phyloP scores from a whole-genome alignment of 2,113 vertebrate genomes.

The Nerophis lumbriciformis region DNA sequence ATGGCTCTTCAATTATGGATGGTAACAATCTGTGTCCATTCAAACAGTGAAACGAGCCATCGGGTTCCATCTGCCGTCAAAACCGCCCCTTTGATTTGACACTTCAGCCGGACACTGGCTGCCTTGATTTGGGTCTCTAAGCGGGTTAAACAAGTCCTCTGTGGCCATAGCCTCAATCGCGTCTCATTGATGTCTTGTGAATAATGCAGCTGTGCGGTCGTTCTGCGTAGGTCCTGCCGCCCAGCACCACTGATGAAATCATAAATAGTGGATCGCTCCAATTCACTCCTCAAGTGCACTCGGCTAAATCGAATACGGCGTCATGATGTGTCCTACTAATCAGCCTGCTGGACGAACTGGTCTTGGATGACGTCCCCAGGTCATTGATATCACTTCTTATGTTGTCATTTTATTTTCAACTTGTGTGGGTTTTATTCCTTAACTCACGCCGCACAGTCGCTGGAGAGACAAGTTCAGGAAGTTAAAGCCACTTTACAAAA shows the following conservation, averaged over 20 bases:
- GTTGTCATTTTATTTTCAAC: conserved; percentile 24
- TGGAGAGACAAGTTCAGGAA: conserved; percentile 82
- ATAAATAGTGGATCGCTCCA: conserved; percentile 54
- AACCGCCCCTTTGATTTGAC: conserved; percentile 64
- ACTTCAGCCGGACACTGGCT: conserved; percentile 60
- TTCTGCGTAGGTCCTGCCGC: conserved; percentile 42
- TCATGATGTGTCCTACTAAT: conserved; percentile 52
- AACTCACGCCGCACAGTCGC: conserved; percentile 75
- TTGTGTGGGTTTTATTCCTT: conserved; percentile 64
- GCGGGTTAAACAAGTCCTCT: conserved; percentile 66
- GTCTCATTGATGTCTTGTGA: conserved; percentile 50
- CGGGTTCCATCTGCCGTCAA: conserved; percentile 73
- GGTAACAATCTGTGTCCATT: conserved; percentile 74
- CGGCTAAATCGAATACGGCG: conserved; percentile 53
- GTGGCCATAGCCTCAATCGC: conserved; percentile 42
- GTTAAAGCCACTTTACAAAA: conserved; percentile 74
- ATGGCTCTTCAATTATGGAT: conserved; percentile 81
- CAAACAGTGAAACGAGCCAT: conserved; percentile 72
- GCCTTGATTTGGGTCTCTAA: conserved; percentile 61
- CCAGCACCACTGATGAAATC: conserved; percentile 38
- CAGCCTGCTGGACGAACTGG: conserved; percentile 38
- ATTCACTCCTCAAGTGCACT: conserved; percentile 3
- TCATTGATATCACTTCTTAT: conserved; percentile 23
- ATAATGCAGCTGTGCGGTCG: conserved; percentile 60
- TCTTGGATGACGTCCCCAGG: conserved; percentile 62